phyloP scores from a whole-genome alignment of 2,113 vertebrate species.

The Salvelinus fontinalis region DNA sequence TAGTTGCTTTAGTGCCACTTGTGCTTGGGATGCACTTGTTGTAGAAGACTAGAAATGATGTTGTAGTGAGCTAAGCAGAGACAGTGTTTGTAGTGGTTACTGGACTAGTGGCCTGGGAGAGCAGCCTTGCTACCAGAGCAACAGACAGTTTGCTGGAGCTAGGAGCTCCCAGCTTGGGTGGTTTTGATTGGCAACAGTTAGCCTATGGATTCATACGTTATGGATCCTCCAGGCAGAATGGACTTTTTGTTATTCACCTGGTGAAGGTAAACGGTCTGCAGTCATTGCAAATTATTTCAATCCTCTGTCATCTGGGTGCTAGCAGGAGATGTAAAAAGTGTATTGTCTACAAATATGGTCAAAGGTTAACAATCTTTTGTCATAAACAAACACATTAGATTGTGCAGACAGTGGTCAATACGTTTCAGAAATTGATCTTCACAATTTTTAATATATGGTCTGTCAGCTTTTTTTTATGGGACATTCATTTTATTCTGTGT shows the following conservation, averaged over 20 bases:
- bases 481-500: no score
- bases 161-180: constrained; percentile 21
- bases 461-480: no score
- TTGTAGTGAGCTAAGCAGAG: constrained; percentile 20
- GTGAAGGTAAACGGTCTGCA: background rate
- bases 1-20: no score
- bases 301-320: no score
- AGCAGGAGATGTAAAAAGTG: no score
- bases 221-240: constrained; percentile 26
- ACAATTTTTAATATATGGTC: background rate
- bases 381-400: no score
- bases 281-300: no score
- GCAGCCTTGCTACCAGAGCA: constrained; percentile 69
- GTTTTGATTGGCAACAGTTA: constrained; percentile 5
- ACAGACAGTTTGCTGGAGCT: constrained; percentile 50
- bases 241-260: constrained; percentile 5
- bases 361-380: no score
- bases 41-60: background rate
- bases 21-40: no score
- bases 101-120: constrained; percentile 63
- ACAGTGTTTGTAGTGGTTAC: constrained; percentile 73
- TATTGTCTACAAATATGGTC: no score
- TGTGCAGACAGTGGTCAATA: background rate
- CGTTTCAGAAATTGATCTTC: background rate
- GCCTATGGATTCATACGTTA: constrained; percentile 25